Conservation (phyloP, 2,797 vertebrate genomes). For the Chelmon rostratus region DNA sequence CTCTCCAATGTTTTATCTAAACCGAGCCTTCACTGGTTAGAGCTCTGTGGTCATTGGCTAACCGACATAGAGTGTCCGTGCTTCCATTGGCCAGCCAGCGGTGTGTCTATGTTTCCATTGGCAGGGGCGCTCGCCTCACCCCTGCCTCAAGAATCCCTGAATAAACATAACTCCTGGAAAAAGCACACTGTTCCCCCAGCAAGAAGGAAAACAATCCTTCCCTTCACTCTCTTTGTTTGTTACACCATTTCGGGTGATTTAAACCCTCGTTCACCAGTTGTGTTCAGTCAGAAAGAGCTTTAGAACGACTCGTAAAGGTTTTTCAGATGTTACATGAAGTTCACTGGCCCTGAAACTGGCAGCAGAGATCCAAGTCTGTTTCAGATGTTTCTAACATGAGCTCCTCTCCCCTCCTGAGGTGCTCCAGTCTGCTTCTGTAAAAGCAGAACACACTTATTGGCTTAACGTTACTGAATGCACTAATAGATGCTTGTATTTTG, state of each 20-base stretch:
- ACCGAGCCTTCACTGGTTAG: constrained; percentile 56
- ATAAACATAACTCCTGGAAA: constrained; percentile 85
- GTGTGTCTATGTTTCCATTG: constrained; percentile 84
- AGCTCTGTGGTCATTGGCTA: constrained; percentile 82
- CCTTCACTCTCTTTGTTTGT: constrained; percentile 72
- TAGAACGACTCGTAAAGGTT: constrained; percentile 1
- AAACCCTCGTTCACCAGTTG: constrained; percentile 27
- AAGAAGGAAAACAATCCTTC: constrained; percentile 74
- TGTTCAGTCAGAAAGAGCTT: background rate
- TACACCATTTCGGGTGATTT: constrained; percentile 66
- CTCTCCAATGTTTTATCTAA: constrained; percentile 58
- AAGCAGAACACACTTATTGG: constrained; percentile 16
- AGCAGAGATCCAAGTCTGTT: constrained; percentile 21
- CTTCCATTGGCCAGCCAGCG: constrained; percentile 81
- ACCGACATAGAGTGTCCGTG: constrained; percentile 73
- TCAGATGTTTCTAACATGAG: constrained; percentile 28
- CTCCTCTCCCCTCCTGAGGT: constrained; percentile 14
- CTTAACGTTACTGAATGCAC: constrained; percentile 22
- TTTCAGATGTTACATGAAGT: background rate
- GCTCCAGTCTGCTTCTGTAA: background rate
- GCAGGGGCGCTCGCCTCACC: constrained; percentile 75
- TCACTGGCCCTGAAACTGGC: background rate
- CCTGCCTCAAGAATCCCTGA: constrained; percentile 82
- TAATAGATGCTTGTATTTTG: constrained; percentile 36
- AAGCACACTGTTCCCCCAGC: constrained; percentile 71